Base-by-base conservation (phyloP, 2,113 vertebrate species). In the Pomatorhinus ruficollis region DNA sequence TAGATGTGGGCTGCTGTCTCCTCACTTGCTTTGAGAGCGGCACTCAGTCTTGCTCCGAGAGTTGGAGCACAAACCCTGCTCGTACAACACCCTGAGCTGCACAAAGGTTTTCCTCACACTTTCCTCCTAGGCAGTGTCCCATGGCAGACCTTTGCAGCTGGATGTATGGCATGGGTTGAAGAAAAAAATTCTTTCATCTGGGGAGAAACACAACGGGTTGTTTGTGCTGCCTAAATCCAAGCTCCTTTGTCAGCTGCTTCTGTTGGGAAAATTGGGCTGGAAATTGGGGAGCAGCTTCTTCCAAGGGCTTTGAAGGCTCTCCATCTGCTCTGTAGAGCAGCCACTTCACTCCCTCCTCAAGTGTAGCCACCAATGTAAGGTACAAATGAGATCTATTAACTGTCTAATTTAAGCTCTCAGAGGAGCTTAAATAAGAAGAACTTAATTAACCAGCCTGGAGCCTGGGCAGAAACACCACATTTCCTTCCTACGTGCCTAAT, bases 401-500 rank as follows among this genome's bases (percentile, higher is more conserved):
- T 14, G 12, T 59, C 87, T 94, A 93, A 94, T 92, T 95, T 90
- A 96, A 95, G 77, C 18, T 94, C 87, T 52, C 86, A 64, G 49
- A 89, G 65, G 80, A 93, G 76, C 56, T 92, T 86, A 74, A 90
- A 91, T 71, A 76, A 81, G 66, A 74, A 92, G 19, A 94, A 80
- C 84, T 83, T 93, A 89, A 96, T 95, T 96, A 97, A 85, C 44
- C 71, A 83, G 60, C 72, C 88, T 79, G 81, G 61, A 96, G 66
- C 85, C 71, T 89, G 96, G 70, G 64, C 72, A 94, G 90, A 88
- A 93, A 57, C 15, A 20, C 70, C 28, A 10, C 50, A 42, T 92
- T 95, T 83, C 76, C 24, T 71, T 92, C 88, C 23, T 80, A 54
- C 15, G 33, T 93, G 79, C 68, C 81, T 81, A 49, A 76, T 70